Base-by-base conservation (phyloP, 2,888 invertebrate genomes). In the Sinopyrophorus schimmeli region DNA sequence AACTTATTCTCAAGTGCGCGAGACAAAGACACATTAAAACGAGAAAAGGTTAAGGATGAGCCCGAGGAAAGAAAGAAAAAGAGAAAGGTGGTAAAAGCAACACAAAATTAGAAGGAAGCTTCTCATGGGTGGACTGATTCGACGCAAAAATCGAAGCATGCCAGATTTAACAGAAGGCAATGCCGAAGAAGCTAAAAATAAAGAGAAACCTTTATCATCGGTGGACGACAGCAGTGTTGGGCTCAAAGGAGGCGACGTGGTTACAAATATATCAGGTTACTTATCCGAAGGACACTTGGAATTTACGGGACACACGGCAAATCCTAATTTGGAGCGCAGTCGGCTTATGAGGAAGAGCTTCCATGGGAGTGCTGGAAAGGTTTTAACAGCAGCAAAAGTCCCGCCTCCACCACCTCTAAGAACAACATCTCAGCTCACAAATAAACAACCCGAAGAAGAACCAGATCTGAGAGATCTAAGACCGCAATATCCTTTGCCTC, bases 311-410 rank as follows among this genome's bases (percentile, higher is more conserved):
- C 70, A 65, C 52, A 77, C 80, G 9, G 82, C 86, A 17, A 89
- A 91, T 72, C 89, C 91, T 0, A 91, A 90, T 69, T 77, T 92
- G 41, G 91, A 92, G 68, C 80, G 89, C 54, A 91, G 91, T 71
- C 88, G 88, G 65, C 75, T 92, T 47, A 92, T 92, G 91, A 79
- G 91, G 60, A 92, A 92, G 68, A 91, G 90, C 70, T 90, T 91
- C 70, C 90, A 91, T 65, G 88, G 89, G 26, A 91, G 89, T 66
- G 85, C 84, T 16, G 88, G 88, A 0, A 87, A 90, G 67, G 86
- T 89, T 62, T 71, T 91, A 53, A 88, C 89, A 9, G 86, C 85
- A 44, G 87, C 89, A 10, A 92, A 91, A 75, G 91, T 92, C 10
- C 89, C 89, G 15, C 87, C 87, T 6, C 92, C 92, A 7, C 88